phyloP scores from a whole-genome alignment of 1,140 invertebrate genomes.

The Acromyrmex echinatior region DNA sequence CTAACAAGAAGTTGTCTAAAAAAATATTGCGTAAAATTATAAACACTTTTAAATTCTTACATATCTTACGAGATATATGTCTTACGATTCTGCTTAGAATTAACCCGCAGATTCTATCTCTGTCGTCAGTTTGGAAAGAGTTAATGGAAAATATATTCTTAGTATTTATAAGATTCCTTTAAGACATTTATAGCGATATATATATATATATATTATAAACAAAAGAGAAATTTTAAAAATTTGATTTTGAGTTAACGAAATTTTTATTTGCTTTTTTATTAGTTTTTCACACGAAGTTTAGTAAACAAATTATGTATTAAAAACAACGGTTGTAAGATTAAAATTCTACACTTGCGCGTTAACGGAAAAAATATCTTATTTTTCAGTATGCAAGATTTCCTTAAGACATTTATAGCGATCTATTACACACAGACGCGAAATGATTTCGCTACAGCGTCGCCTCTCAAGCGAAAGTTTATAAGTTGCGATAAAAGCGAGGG shows the following conservation, averaged over 20 bases:
- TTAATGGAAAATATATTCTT: too few relatives aligned
- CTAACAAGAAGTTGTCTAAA: too few relatives aligned
- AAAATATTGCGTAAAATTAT: too few relatives aligned
- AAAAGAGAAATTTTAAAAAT: too few relatives aligned
- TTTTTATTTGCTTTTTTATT: background rate
- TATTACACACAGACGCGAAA: constrained; percentile 36
- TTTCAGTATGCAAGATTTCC: constrained; percentile 40
- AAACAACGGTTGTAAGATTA: background rate
- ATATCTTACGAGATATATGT: too few relatives aligned
- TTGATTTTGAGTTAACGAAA: background rate
- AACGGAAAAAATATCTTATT: background rate
- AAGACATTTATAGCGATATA: too few relatives aligned
- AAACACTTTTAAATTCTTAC: too few relatives aligned
- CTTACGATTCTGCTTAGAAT: too few relatives aligned
- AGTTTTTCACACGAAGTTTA: background rate
- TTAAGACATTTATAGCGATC: constrained; percentile 41
- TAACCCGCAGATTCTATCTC: too few relatives aligned
- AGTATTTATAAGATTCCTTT: too few relatives aligned
- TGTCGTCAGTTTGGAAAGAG: too few relatives aligned
- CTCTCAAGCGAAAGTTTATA: constrained; percentile 62
- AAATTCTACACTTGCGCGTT: background rate
- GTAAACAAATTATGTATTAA: constrained; percentile 10
- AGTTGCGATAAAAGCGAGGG: constrained; percentile 43
- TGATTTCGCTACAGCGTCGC: constrained; percentile 39
- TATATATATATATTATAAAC: too few relatives aligned